Conservation (phyloP, 1,140 invertebrate genomes). For the Heliconius nattereri region DNA sequence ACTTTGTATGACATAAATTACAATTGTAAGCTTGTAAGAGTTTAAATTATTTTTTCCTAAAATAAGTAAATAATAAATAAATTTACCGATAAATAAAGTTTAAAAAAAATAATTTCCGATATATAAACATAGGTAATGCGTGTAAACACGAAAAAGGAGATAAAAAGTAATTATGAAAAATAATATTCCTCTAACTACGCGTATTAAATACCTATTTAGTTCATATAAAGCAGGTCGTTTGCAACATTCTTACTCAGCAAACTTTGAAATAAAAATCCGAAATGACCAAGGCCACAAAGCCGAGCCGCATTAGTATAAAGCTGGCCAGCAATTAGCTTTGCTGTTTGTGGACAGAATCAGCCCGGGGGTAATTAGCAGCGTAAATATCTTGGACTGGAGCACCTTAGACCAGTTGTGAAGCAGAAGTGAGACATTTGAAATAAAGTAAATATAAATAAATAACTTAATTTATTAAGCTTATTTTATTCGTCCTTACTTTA, state of each 20-base stretch:
- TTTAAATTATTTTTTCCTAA: too few relatives aligned
- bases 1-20: too few relatives aligned
- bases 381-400: slow-evolving; percentile 34
- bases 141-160: not conserved
- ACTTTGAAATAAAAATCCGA: slow-evolving; percentile 33
- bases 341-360: slow-evolving; percentile 44
- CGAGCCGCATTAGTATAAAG: slow-evolving; percentile 38
- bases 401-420: not conserved
- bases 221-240: slow-evolving; percentile 27
- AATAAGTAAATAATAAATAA: too few relatives aligned
- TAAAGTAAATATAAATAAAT: not conserved
- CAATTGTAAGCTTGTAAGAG: too few relatives aligned
- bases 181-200: not conserved
- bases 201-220: slow-evolving; percentile 16
- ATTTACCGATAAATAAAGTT: too few relatives aligned
- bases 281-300: slow-evolving; percentile 35
- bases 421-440: not conserved
- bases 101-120: too few relatives aligned
- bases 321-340: slow-evolving; percentile 40
- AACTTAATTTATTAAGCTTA: too few relatives aligned
- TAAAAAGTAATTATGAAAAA: not conserved
- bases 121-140: too few relatives aligned
- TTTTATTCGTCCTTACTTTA: too few relatives aligned
- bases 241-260: slow-evolving; percentile 23
- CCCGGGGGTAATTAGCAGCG: slow-evolving; percentile 40